Percentiles rank a stretch among this genome's conserved stretches.
Conservation (phyloP, 2,113 vertebrate genomes). For the Geothlypis trichas region DNA sequence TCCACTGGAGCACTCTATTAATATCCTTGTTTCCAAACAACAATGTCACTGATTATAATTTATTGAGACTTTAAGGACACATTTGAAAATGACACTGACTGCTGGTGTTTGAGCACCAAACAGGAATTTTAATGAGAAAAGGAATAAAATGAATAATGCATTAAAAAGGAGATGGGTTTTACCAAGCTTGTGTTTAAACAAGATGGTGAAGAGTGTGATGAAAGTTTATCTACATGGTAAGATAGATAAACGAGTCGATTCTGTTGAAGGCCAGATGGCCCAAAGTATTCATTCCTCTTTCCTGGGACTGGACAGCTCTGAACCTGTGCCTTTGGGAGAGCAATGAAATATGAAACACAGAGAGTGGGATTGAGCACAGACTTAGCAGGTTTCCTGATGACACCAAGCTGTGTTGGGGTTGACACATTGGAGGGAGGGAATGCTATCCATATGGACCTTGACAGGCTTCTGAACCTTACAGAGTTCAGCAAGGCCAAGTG, state of each 20-base stretch:
- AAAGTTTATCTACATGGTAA: slow-evolving; percentile 10
- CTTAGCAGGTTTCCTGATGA: background rate
- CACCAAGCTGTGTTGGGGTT: background rate
- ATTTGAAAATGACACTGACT: slow-evolving; percentile 33
- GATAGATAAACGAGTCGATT: background rate
- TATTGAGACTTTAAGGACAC: slow-evolving; percentile 19
- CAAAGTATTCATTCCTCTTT: background rate
- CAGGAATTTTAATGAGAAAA: slow-evolving; percentile 50
- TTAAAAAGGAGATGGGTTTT: slow-evolving; percentile 11
- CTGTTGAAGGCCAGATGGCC: background rate
- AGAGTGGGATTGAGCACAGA: background rate
- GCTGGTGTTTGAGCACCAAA: background rate
- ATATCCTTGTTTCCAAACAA: slow-evolving; percentile 20
- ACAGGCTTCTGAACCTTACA: background rate
- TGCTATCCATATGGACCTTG: background rate
- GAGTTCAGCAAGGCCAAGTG: background rate
- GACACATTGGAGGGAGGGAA: background rate
- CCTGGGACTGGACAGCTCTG: background rate
- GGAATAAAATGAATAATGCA: background rate
- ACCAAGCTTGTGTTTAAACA: slow-evolving; percentile 5
- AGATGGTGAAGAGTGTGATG: slow-evolving; percentile 11
- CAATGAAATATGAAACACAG: background rate
- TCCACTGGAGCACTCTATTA: slow-evolving; percentile 13
- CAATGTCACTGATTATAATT: slow-evolving; percentile 14
- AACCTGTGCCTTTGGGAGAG: background rate